Evolutionary conservation across 2,797 vertebrate genomes (phyloP).

Genomic region (Merluccius polli): DNA sequence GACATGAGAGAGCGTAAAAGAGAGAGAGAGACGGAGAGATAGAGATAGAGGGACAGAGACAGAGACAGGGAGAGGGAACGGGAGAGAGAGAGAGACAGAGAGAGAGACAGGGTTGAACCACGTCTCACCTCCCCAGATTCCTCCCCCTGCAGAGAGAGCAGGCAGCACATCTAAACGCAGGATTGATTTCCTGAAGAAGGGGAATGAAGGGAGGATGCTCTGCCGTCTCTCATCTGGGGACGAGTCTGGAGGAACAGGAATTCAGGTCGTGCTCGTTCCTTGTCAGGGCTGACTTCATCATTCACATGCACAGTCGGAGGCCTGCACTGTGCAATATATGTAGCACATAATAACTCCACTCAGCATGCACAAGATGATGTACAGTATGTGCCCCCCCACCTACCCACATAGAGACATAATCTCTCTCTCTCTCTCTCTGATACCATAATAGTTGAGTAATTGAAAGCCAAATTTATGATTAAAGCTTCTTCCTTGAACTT

Average conservation of each 20-base stretch:
- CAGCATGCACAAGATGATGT: constrained; percentile 6
- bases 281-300: constrained; percentile 62
- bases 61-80: background rate
- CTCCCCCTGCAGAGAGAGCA: constrained; percentile 46
- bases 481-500: background rate
- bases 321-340: constrained; percentile 40
- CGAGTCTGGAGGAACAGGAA: constrained; percentile 61
- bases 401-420: background rate
- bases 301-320: constrained; percentile 43
- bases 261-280: constrained; percentile 65
- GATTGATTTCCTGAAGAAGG: constrained; percentile 66
- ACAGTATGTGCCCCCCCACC: constrained; percentile 6
- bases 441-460: background rate
- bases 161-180: constrained; percentile 55
- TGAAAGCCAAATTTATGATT: background rate
- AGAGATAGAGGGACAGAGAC: background rate
- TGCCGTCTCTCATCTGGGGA: constrained; percentile 58
- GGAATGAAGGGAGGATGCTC: constrained; percentile 54
- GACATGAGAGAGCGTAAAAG: background rate
- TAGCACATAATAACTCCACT: constrained; percentile 13
- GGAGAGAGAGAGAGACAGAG: constrained; percentile 27
- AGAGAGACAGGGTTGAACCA: constrained; percentile 58
- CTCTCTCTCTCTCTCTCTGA: background rate
- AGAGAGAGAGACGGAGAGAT: background rate
- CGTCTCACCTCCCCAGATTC: constrained; percentile 49